Conservation (phyloP, 2,797 vertebrate species). For the Sebastes kiyomatsui region DNA sequence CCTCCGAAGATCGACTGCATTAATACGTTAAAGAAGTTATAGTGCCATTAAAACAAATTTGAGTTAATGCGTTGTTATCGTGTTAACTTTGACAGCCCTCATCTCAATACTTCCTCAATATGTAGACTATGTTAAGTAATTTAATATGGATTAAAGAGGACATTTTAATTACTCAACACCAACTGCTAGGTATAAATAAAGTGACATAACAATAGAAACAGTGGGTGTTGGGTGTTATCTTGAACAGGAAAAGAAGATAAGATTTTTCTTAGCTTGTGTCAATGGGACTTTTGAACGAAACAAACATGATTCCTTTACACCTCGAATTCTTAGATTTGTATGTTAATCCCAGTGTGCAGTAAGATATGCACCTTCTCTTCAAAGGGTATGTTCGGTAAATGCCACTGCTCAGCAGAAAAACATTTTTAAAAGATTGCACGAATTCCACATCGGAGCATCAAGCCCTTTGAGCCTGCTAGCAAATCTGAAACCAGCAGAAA, state of each 20-base stretch:
- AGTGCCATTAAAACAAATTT: too few species aligned
- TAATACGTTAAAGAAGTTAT: too few species aligned
- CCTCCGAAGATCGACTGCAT: too few species aligned
- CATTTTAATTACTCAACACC: background rate
- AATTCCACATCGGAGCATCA: too few species aligned
- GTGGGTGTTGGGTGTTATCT: background rate
- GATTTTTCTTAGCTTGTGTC: background rate
- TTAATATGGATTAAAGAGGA: background rate
- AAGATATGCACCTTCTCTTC: background rate
- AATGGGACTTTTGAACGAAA: background rate
- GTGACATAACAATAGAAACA: background rate
- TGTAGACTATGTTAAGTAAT: background rate
- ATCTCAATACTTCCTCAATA: background rate
- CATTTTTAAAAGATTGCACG: background rate
- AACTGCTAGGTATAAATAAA: background rate
- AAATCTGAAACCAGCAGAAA: background rate
- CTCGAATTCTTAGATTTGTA: background rate
- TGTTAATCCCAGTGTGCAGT: background rate
- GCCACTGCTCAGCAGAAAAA: background rate
- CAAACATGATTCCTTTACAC: background rate
- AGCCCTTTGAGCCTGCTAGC: background rate
- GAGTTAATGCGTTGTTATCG: too few species aligned
- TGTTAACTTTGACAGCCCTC: too few species aligned
- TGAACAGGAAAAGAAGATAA: background rate
- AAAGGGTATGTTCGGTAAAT: background rate